Conservation (phyloP, 2,113 vertebrate genomes). For the Paracanthobrama guichenoti region DNA sequence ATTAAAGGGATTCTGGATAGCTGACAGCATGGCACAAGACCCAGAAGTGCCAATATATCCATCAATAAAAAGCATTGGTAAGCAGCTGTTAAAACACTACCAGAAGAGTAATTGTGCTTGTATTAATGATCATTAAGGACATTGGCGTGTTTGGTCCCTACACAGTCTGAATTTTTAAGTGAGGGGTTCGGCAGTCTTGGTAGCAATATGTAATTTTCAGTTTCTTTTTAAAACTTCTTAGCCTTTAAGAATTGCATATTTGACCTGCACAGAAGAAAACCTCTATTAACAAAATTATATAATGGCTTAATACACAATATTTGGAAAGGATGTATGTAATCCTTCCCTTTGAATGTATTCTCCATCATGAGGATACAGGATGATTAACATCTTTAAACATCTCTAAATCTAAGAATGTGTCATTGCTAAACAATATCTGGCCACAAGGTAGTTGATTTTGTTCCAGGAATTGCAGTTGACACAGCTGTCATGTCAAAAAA, state of each 20-base stretch:
- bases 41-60: background rate
- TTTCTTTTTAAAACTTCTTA: conserved; percentile 33
- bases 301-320: background rate
- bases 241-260: conserved; percentile 58
- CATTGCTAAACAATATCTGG: background rate
- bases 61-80: conserved; percentile 9
- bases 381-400: background rate
- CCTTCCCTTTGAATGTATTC: background rate
- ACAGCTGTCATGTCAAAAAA: background rate
- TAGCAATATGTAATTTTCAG: conserved; percentile 36
- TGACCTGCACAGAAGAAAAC: conserved; percentile 53
- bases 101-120: conserved; percentile 35
- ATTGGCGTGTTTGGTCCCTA: conserved; percentile 52
- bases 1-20: conserved; percentile 17
- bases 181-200: conserved; percentile 24
- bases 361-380: background rate
- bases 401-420: background rate
- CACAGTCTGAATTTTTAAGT: conserved; percentile 39
- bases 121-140: conserved; percentile 55
- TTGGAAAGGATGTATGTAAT: background rate
- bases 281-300: background rate
- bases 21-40: conserved; percentile 17
- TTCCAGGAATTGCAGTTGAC: background rate
- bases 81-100: conserved; percentile 10
- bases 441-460: background rate